Percentiles rank a stretch among this genome's conserved stretches.
phyloP scores from a whole-genome alignment of 2,888 invertebrate species.

The Perdita meconis region DNA sequence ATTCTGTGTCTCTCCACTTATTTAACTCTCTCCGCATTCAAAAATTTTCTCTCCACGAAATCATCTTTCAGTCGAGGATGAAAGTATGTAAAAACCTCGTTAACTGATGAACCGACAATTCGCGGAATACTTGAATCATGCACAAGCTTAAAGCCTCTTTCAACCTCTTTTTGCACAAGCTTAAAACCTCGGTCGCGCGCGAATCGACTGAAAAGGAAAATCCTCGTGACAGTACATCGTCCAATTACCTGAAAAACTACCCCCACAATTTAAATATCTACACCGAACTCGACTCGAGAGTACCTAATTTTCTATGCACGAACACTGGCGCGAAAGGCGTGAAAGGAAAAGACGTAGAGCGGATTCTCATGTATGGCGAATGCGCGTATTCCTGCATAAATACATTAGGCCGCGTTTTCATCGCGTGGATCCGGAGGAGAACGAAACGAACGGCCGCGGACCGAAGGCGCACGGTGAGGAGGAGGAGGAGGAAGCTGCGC shows the following conservation, averaged over 20 bases:
- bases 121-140: too few relatives aligned
- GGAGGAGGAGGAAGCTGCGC: constrained; percentile 68
- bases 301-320: constrained; percentile 71
- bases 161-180: too few relatives aligned
- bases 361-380: constrained; percentile 69
- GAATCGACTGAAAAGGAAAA: background rate
- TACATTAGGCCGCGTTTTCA: constrained; percentile 77
- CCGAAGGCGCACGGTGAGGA: constrained; percentile 1
- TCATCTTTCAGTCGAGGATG: too few relatives aligned
- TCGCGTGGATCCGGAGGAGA: constrained; percentile 48
- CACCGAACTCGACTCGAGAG: background rate
- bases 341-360: constrained; percentile 45
- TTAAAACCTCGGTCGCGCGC: too few relatives aligned
- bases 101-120: too few relatives aligned
- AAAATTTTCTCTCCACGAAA: too few relatives aligned
- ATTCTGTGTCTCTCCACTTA: constrained; percentile 2
- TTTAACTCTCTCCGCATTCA: too few relatives aligned
- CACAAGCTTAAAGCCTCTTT: too few relatives aligned
- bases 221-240: background rate
- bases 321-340: constrained; percentile 32
- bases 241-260: background rate
- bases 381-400: constrained; percentile 82
- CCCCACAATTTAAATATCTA: background rate
- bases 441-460: constrained; percentile 11
- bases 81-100: too few relatives aligned